Evolutionary conservation across 92 coral and sea anemone genomes (phyloP).

Genomic region (Heteractis magnifica): DNA sequence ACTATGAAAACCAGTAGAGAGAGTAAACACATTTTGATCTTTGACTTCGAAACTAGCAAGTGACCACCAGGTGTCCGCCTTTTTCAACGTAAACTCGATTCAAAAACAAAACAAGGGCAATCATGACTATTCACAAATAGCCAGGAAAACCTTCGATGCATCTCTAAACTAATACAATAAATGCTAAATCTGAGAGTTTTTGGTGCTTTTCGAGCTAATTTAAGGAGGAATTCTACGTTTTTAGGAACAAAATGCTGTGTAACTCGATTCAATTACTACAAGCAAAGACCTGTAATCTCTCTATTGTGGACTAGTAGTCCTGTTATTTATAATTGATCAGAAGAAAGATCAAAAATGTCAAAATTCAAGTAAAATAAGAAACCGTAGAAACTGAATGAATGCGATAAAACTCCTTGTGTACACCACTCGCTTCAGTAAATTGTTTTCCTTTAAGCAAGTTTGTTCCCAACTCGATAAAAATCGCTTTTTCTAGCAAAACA

Average conservation of each 20-base stretch:
- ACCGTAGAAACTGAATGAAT: slow-evolving; percentile 12
- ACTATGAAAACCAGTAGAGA: slow-evolving; percentile 32
- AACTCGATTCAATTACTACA: slow-evolving; percentile 22
- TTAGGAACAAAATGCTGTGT: neutral
- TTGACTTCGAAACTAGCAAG: slow-evolving; percentile 40
- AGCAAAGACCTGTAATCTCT: slow-evolving; percentile 18
- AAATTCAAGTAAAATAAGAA: slow-evolving; percentile 11
- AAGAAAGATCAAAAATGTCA: slow-evolving; percentile 20
- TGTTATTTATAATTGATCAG: slow-evolving; percentile 23
- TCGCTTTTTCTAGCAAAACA: neutral
- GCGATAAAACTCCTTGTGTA: neutral
- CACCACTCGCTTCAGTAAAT: neutral
- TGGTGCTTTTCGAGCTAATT: neutral
- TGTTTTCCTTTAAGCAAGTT: neutral
- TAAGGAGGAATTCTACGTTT: neutral
- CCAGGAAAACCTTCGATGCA: neutral
- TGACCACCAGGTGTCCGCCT: slow-evolving; percentile 29
- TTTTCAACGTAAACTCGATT: slow-evolving; percentile 13
- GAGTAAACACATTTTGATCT: slow-evolving; percentile 55
- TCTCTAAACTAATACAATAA: neutral
- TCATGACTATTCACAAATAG: slow-evolving; percentile 3
- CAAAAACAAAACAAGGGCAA: slow-evolving; percentile 9
- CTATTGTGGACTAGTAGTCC: slow-evolving; percentile 15
- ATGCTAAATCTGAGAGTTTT: neutral
- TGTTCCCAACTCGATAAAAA: neutral